Base-by-base conservation (phyloP, 2,888 invertebrate species). In the Aleiodes leptofemur region DNA sequence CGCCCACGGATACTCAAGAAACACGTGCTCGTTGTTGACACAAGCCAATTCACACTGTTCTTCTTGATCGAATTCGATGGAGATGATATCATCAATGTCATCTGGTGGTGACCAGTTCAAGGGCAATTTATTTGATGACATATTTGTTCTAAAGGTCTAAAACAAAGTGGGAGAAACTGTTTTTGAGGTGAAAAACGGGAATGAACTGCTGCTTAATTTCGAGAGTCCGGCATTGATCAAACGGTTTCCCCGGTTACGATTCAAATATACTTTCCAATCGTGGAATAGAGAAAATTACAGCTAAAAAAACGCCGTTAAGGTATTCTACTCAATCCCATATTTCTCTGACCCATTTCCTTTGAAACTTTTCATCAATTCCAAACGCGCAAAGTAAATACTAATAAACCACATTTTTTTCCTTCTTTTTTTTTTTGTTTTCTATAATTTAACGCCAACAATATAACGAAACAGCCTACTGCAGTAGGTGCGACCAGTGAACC, bases 1-100 rank as follows among this genome's bases (percentile, higher is more conserved):
- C 7, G 86, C 86, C 84, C 86, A 88, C 29, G 88, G 88, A 78
- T 86, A 87, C 82, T 88, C 88, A 69, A 88, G 83, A 76, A 86
- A 88, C 57, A 88, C 86, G 66, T 83, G 71, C 71, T 84, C 83
- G 68, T 85, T 85, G 53, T 87, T 78, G n/a, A 77, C 68, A 68
- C 88, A 88, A 55, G 83, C 82, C 53, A 88, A 78, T 57, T 79
- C 79, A 13, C 75, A 78, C 71, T 88, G 88, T 43, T 77, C 76
- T 51, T 82, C 78, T 29, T 76, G 73, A 34, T 83, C 77, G 55
- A 88, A 79, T 43, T 79, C 81, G 23, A 87, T 73, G 8, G 76
- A 80, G 16, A 84, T 84, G 72, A 85, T 81, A 76, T 81, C 82
- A 69, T 83, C 81, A 80, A 85, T 84, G 81, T 84, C 84, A 79